These are phyloP conservation scores for Neodiprion virginianus DNA, from an alignment of 1,140 invertebrate species.

Conservation along the genomic window DNA sequence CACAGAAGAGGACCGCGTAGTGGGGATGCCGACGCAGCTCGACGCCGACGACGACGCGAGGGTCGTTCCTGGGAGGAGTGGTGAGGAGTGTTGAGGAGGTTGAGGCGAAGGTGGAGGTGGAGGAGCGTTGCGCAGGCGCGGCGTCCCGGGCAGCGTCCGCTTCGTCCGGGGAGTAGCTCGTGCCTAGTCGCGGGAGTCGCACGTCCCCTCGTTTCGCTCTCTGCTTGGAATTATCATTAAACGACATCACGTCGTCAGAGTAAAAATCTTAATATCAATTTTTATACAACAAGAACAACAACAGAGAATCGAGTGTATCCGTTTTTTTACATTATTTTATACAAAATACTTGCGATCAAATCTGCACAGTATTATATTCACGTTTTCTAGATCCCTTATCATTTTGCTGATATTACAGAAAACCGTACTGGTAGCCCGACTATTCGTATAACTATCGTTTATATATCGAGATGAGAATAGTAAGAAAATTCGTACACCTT, in stretches of 20 bases:
- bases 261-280: too few species aligned
- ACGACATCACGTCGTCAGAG: too few species aligned
- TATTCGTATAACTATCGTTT: too few species aligned
- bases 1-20: constrained; percentile 17
- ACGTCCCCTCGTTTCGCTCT: constrained; percentile 41
- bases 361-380: too few species aligned
- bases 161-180: constrained; percentile 53
- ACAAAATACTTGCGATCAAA: too few species aligned
- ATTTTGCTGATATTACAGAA: not conserved
- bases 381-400: not conserved
- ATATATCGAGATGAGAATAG: too few species aligned
- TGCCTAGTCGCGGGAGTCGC: constrained; percentile 57
- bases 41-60: constrained; percentile 21
- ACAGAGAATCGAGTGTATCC: too few species aligned
- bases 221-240: not conserved
- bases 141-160: constrained; percentile 32
- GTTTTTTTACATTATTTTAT: too few species aligned
- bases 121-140: constrained; percentile 39
- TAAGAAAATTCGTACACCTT: too few species aligned
- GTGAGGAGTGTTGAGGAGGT: not conserved
- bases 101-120: not conserved
- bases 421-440: not conserved
- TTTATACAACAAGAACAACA: too few species aligned
- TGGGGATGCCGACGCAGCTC: constrained; percentile 27
- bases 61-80: constrained; percentile 22